Evolutionary conservation across 2,888 invertebrate species (phyloP).

Genomic region (Therioaphis trifolii): DNA sequence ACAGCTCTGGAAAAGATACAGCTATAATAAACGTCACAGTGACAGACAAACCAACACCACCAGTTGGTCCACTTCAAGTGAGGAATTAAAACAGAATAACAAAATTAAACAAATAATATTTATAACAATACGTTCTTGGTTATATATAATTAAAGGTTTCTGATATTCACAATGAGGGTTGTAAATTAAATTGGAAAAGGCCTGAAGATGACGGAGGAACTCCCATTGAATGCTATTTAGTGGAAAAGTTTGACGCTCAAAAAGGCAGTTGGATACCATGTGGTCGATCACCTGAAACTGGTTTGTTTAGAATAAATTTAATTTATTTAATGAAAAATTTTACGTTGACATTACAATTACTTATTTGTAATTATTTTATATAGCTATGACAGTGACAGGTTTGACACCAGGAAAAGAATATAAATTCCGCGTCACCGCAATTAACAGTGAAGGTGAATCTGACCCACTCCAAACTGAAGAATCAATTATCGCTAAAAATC

Average conservation of each 20-base stretch:
- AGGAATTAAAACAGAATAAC: slow-evolving; percentile 2
- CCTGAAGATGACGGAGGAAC: slow-evolving; percentile 95
- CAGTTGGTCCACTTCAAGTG: slow-evolving; percentile 90
- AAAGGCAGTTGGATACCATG: slow-evolving; percentile 91
- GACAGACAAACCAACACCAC: slow-evolving; percentile 87
- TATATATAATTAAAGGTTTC: slow-evolving; percentile 71
- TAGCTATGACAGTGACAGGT: slow-evolving; percentile 83
- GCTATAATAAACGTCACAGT: slow-evolving; percentile 85
- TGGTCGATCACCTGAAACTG: slow-evolving; percentile 83
- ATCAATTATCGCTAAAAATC: slow-evolving; percentile 95
- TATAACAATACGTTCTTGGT: neutral
- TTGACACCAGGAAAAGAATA: slow-evolving; percentile 92
- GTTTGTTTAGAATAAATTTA: slow-evolving; percentile 69
- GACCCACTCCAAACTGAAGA: slow-evolving; percentile 89
- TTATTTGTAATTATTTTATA: slow-evolving; percentile 64
- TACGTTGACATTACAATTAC: neutral
- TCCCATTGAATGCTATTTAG: slow-evolving; percentile 94
- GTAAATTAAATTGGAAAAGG: slow-evolving; percentile 94
- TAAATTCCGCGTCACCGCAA: slow-evolving; percentile 94
- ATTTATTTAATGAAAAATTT: neutral
- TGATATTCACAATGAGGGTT: slow-evolving; percentile 92
- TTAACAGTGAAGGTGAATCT: slow-evolving; percentile 95
- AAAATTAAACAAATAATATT: neutral
- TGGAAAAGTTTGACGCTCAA: slow-evolving; percentile 93
- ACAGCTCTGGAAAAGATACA: slow-evolving; percentile 87